phyloP scores from a whole-genome alignment of 2,888 invertebrate species.

The Deladenus siricidicola region DNA sequence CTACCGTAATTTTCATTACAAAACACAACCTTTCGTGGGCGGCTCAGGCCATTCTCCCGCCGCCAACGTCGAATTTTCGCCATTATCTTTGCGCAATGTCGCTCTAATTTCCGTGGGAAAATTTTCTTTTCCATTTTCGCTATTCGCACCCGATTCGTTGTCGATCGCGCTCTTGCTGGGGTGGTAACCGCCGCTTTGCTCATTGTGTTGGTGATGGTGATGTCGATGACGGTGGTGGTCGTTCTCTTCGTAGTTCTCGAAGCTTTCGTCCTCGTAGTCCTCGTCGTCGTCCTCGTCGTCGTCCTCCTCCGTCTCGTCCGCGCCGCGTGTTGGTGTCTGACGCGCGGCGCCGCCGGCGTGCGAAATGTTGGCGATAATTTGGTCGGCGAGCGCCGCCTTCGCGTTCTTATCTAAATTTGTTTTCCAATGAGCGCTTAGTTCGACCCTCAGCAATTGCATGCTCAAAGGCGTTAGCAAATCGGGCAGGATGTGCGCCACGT shows the following conservation, averaged over 20 bases:
- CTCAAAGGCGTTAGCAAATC: slow-evolving; percentile 31
- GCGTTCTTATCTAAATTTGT: slow-evolving; percentile 36
- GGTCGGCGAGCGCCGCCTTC: slow-evolving; percentile 33
- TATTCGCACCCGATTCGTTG: neutral
- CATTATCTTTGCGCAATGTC: neutral
- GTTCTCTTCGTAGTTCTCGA: slow-evolving; percentile 2
- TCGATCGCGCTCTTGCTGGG: neutral
- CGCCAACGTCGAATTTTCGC: neutral
- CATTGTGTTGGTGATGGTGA: neutral
- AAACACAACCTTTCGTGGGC: neutral
- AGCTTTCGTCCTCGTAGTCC: slow-evolving; percentile 11
- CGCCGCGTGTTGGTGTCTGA: too few species aligned
- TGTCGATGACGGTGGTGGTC: neutral
- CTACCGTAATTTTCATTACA: too few species aligned
- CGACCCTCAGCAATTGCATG: slow-evolving; percentile 29
- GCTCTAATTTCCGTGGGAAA: too few species aligned
- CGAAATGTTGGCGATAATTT: slow-evolving; percentile 24
- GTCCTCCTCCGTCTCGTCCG: neutral
- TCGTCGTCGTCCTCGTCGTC: slow-evolving; percentile 14
- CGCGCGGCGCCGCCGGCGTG: slow-evolving; percentile 3
- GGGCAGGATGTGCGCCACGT: slow-evolving; percentile 40
- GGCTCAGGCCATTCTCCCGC: neutral
- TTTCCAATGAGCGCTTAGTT: slow-evolving; percentile 26
- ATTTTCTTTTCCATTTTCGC: neutral
- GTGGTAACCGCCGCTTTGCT: neutral